A percentile compares a stretch with the other conserved stretches of the same genome.
These are phyloP conservation scores for Parus major DNA, from an alignment of 2,113 vertebrate species.

Conservation along the genomic window DNA sequence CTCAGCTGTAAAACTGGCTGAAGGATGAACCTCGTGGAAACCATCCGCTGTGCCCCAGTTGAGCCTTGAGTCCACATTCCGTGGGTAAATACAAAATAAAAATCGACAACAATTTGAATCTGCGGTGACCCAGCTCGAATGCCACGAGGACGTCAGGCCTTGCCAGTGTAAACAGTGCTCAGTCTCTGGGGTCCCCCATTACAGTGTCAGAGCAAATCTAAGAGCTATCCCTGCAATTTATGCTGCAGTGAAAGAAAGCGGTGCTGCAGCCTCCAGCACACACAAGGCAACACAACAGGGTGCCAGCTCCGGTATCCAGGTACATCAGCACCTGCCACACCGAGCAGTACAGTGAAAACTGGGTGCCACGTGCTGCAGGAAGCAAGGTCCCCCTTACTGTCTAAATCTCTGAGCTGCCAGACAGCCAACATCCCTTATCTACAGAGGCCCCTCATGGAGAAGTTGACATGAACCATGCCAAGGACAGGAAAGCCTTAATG, in stretches of 20 bases:
- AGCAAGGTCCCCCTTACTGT: fast-evolving
- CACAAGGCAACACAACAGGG: fast-evolving
- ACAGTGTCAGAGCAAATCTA: slow-evolving; percentile 35
- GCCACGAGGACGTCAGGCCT: not conserved
- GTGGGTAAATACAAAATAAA: slow-evolving; percentile 48
- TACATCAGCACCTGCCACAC: not conserved
- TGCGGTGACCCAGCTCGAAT: slow-evolving; percentile 2
- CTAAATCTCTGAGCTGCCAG: not conserved
- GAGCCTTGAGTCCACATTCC: not conserved
- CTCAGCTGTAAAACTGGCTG: slow-evolving; percentile 71
- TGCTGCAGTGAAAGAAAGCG: not conserved
- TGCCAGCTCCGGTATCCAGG: fast-evolving
- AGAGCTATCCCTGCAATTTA: not conserved
- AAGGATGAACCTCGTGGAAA: slow-evolving; percentile 5
- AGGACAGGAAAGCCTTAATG: not conserved
- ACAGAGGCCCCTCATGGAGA: not conserved
- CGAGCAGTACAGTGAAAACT: fast-evolving
- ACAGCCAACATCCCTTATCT: not conserved
- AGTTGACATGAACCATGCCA: not conserved
- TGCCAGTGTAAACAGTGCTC: slow-evolving; percentile 4
- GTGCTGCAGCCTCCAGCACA: not conserved
- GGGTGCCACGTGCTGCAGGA: fast-evolving
- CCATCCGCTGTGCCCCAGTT: not conserved
- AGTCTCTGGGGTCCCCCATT: not conserved
- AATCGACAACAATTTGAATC: slow-evolving; percentile 37